Evolutionary conservation across 2,113 vertebrate species (phyloP).

Genomic region (Rousettus leschenaultii): DNA sequence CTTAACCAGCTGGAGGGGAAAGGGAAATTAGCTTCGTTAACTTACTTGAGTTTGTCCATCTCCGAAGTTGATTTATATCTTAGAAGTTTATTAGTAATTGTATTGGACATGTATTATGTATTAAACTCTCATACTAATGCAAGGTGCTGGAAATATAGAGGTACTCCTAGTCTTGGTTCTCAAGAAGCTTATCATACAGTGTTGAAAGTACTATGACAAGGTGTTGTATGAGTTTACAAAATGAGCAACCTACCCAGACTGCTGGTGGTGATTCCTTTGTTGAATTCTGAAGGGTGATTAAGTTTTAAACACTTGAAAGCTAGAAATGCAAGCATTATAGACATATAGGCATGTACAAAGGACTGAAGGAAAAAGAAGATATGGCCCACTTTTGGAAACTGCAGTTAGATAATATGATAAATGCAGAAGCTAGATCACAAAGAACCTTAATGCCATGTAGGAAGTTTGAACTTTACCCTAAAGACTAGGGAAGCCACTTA

Average conservation of each 20-base stretch:
- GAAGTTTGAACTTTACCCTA: background rate
- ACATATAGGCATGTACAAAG: background rate
- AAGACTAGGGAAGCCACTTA: background rate
- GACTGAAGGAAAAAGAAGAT: background rate
- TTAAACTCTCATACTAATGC: background rate
- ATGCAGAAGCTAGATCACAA: background rate
- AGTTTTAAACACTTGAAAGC: background rate
- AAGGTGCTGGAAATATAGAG: background rate
- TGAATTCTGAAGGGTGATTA: background rate
- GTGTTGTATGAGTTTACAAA: background rate
- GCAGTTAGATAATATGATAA: background rate
- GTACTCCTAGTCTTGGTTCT: slow-evolving; percentile 1
- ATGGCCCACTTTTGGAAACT: background rate
- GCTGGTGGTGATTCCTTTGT: background rate
- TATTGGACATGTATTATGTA: background rate
- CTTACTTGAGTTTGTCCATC: background rate
- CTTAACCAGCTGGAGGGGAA: background rate
- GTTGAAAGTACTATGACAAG: background rate
- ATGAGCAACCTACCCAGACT: background rate
- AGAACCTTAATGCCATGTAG: background rate
- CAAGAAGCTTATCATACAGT: background rate
- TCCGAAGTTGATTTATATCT: background rate
- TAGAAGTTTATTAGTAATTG: background rate
- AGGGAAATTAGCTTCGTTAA: background rate
- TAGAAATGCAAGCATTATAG: background rate